Evolutionary conservation across 1,140 invertebrate species (phyloP), one percentile per base, ranked within the genome.

Genomic region (Delia radicum): DNA sequence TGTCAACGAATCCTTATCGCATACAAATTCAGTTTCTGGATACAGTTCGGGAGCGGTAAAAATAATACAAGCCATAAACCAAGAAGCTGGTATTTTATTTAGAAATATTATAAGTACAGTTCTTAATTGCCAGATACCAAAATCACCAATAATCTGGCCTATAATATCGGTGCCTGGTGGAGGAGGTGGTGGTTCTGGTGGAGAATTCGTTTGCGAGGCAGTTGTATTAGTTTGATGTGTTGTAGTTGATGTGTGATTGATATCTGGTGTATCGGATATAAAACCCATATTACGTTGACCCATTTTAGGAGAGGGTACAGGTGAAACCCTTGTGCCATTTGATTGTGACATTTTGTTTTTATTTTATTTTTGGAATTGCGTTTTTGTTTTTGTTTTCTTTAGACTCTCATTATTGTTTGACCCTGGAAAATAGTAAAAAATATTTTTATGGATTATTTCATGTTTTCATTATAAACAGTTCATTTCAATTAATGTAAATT

Each of bases 1-100:
- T 42, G 31, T 29, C 71, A 42, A 69, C 61, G 28, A 80, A 63
- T 18, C 78, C 6, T 79, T 75, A 28, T 85, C 81, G 55, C 83
- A 85, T 69, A 29, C 74, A 72, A 79, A 85, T 42, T 85, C 83
- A 0, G 77, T 79, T 42, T 74, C 33, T 1, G 83, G 81, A 77
- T 85, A 83, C 0, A 85, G 77, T 46, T 85, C 84, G 0, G 84
- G 84, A 1, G 82, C 84, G 2, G 84, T 85, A 48, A 85, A 85
- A 10, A 87, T 87, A 24, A 87, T 84, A 74, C 85, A 87, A 46
- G 87, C 87, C 87, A 87, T 87, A 75, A 87, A 87, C 87, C 87
- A 87, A 7, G 87, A 84, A 7, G 87, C 86, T 8, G 87, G 87
- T 33, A 87, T 87, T 78, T 87, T 87, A 73, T 82, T 84, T 2